Percentiles rank a stretch among this genome's conserved stretches.
Conservation (phyloP, 2,113 vertebrate genomes). For the Chaetorhynchus papuensis region DNA sequence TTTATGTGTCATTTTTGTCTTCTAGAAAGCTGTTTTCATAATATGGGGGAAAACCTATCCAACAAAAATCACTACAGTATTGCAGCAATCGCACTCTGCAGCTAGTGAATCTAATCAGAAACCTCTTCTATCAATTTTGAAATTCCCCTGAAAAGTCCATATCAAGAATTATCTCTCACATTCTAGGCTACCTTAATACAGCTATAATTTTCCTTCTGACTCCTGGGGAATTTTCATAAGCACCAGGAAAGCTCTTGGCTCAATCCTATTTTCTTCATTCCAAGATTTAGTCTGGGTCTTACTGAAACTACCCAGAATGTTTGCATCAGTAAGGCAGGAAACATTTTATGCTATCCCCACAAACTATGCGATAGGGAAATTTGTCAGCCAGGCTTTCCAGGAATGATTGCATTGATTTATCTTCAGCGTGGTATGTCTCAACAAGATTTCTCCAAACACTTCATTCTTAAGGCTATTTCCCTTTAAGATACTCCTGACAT, state of each 20-base stretch:
- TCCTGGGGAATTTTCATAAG: background rate
- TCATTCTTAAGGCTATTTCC: constrained; percentile 40
- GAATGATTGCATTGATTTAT: constrained; percentile 57
- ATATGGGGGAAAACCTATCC: background rate
- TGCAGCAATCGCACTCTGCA: background rate
- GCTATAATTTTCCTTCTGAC: background rate
- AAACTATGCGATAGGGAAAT: constrained; percentile 40
- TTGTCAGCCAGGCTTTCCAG: constrained; percentile 55
- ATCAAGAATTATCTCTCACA: background rate
- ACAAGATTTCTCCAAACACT: constrained; percentile 50
- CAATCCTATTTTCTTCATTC: background rate
- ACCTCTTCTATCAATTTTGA: background rate
- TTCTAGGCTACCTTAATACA: background rate
- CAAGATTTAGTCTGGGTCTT: background rate
- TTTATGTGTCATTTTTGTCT: background rate
- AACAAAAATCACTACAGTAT: background rate
- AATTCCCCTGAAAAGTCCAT: background rate
- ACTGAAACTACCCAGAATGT: background rate
- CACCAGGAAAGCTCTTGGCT: background rate
- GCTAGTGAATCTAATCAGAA: background rate
- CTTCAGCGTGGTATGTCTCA: constrained; percentile 34
- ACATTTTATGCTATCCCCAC: constrained; percentile 27
- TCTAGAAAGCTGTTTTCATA: background rate
- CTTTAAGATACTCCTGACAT: constrained; percentile 44
- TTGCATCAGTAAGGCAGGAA: constrained; percentile 32